Evolutionary conservation across 2,888 invertebrate species (phyloP), one percentile per base, ranked within the genome.

Genomic region (Nomada flava): DNA sequence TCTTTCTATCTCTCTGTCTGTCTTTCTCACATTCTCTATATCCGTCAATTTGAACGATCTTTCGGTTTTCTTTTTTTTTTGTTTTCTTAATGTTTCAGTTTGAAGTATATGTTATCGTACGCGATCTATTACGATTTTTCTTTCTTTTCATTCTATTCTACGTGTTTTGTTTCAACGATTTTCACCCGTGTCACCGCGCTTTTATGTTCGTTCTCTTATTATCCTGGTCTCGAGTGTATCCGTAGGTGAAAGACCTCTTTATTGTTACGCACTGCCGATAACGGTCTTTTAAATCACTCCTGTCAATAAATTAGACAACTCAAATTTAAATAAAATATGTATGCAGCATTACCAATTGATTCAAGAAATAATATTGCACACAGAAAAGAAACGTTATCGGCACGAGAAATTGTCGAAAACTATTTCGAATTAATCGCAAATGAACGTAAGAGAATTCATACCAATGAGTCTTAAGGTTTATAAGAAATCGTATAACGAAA

Each of bases 131-230:
- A 36, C 67, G 23, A 47, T 47, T 73, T 29, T 57, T 23, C 15
- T 73, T 53, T 23, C 90, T 92, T 93, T 93, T 93, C 55, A 59
- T 77, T 74, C 18, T 55, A 57, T 67, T 60, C 50, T 62, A 29
- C 55, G 83, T 83, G 83, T 83, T 84, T 86, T 89, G 85, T 70
- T 59, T 11, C 9, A 59, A 80, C 55, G 52, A 75, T 50, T 71
- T 81, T 73, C 74, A 76, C 67, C 67, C 78, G 82, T 60, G 71
- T 67, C 67, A 50, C n/a, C 78, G 80, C 78, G 85, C 75, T 64
- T 70, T 86, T 84, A 71, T 59, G 69, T 82, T 81, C 62, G 26
- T 65, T 85, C 76, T 83, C 47, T 84, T 55, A 62, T 70, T 60
- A 36, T 79, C 84, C 86, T 84, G 69, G 84, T 84, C 87, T 88